These are phyloP conservation scores for Odontesthes bonariensis DNA, from an alignment of 2,113 vertebrate species.

Conservation along the genomic window DNA sequence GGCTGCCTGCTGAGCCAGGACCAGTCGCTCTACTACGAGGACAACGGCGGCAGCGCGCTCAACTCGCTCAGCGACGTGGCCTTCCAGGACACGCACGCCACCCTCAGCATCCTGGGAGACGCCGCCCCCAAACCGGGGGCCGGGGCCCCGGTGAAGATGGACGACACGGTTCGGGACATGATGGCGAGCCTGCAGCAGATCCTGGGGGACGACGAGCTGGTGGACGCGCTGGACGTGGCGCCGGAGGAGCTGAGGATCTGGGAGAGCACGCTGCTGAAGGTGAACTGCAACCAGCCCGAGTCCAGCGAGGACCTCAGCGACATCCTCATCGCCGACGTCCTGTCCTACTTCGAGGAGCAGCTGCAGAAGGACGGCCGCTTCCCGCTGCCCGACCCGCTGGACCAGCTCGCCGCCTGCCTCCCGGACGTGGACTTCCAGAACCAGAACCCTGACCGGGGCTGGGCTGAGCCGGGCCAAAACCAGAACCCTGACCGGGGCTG, in stretches of 20 bases:
- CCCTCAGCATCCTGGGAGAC: conserved; percentile 70
- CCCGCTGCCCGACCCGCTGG: conserved; percentile 35
- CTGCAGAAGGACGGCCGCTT: conserved; percentile 68
- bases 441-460: conserved; percentile 24
- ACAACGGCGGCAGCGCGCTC: conserved; percentile 60
- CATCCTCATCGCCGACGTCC: conserved; percentile 60
- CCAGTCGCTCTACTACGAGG: conserved; percentile 67
- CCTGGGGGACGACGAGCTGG: conserved; percentile 32
- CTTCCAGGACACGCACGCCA: conserved; percentile 75
- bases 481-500: too few relatives aligned
- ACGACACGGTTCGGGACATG: conserved; percentile 63
- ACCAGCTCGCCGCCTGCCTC: conserved; percentile 31
- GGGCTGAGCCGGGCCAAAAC: too few relatives aligned
- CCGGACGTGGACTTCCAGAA: conserved; percentile 53
- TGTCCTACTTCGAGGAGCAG: conserved; percentile 75
- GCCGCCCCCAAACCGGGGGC: rapidly evolving
- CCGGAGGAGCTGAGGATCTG: conserved; percentile 70
- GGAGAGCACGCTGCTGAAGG: conserved; percentile 77
- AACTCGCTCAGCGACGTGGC: conserved; percentile 70
- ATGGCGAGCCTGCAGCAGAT: conserved; percentile 77
- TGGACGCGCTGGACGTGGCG: conserved; percentile 22
- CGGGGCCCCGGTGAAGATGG: conserved; percentile 30
- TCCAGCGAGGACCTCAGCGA: conserved; percentile 46
- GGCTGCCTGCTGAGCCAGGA: conserved; percentile 83
- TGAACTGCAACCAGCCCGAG: conserved; percentile 48